Percentiles rank a stretch among this genome's conserved stretches.
Conservation (phyloP, 1,140 invertebrate species). For the Ericerus pela region DNA sequence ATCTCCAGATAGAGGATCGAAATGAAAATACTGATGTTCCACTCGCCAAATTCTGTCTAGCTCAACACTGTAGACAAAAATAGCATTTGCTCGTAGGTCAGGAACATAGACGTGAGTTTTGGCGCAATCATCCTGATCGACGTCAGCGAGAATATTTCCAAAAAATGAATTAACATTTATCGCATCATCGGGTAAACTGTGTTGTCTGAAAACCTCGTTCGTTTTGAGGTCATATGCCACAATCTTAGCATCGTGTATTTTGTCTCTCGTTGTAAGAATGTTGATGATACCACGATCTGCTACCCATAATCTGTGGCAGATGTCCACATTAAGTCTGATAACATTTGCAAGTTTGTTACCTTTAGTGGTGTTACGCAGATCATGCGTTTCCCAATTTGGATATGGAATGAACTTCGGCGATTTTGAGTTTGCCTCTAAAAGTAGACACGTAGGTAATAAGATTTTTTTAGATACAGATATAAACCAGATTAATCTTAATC, state of each 20-base stretch:
- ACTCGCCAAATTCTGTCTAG: slow-evolving; percentile 59
- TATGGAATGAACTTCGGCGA: slow-evolving; percentile 55
- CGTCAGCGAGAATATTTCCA: slow-evolving; percentile 57
- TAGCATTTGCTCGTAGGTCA: slow-evolving; percentile 51
- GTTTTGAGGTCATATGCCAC: slow-evolving; percentile 54
- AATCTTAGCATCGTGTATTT: slow-evolving; percentile 40
- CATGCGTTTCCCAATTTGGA: slow-evolving; percentile 55
- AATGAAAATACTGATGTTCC: slow-evolving; percentile 63
- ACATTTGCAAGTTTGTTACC: slow-evolving; percentile 53
- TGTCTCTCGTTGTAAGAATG: slow-evolving; percentile 41
- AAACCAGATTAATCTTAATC: no score
- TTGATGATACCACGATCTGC: slow-evolving; percentile 52
- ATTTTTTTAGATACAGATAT: no score
- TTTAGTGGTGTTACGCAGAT: slow-evolving; percentile 27
- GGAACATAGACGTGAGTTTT: slow-evolving; percentile 57
- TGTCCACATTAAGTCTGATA: slow-evolving; percentile 52
- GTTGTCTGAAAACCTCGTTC: slow-evolving; percentile 47
- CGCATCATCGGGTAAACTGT: slow-evolving; percentile 43
- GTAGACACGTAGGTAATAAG: no score
- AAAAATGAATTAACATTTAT: slow-evolving; percentile 52
- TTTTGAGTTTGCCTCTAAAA: slow-evolving; percentile 16
- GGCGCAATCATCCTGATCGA: slow-evolving; percentile 47
- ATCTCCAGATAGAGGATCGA: slow-evolving; percentile 51
- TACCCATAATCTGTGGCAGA: slow-evolving; percentile 57
- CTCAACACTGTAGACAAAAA: slow-evolving; percentile 56